Base-by-base conservation (phyloP, 37 sponge, comb jelly and placozoan species). In the Dysidea cf. avara region DNA sequence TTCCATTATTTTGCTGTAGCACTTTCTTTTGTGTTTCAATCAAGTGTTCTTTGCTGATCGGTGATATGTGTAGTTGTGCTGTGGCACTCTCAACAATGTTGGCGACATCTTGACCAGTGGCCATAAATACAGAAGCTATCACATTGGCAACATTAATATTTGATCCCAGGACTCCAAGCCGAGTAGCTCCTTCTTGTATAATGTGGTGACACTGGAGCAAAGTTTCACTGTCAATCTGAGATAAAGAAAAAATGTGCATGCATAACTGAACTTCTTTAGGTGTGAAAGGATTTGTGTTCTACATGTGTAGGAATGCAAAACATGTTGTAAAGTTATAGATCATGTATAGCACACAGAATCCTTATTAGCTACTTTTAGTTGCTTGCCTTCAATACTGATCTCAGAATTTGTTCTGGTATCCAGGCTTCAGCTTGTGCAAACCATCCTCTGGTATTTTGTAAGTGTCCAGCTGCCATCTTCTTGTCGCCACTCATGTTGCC, bases 31-130 rank as follows among this genome's bases (percentile, higher is more conserved):
- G 53, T 29, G 9, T 24, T 17, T 48, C 16, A 12, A 68, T 32
- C 17, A 67, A 66, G 20, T 83, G 76, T 7, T 75, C 54, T 21
- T 53, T 37, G 3, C 61, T 53, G 38, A 61, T 60, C 53, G 75
- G 74, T 16, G 53, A 16, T 18, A 88, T 0, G 28, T 73, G 56
- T 0, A 88, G 49, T 18, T 76, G 69, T 13, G 39, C 75, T 21
- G 56, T 24, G 39, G 74, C 60, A 39, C 64, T 52, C 66, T 90
- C 91, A 0, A 36, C 72, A 11, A 77, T 30, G 36, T 68, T 71
- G 29, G 81, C 91, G 9, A 81, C 63, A 49, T 90, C 91, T 61
- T 90, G 91, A 28, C 91, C 91, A 61, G 91, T 90, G 32, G 91
- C 91, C 25, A 81, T 69, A 46, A 77, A 90, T 26, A 90, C 68